Percentiles rank a stretch among this genome's conserved stretches.
Evolutionary conservation across 1,140 invertebrate genomes (phyloP).

Genomic region (Microplitis demolitor): DNA sequence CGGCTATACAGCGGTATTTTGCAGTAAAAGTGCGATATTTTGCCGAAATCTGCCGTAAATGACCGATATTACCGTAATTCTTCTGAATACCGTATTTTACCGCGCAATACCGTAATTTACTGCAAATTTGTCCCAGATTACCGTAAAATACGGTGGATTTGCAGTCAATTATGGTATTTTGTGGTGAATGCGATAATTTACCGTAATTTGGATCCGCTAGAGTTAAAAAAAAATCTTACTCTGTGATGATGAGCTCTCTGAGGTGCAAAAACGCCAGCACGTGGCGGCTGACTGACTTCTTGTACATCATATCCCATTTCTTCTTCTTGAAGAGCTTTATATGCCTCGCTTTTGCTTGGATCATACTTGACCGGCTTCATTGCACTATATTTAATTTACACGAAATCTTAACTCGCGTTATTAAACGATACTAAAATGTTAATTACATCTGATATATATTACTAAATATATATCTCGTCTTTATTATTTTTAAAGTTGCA

Average conservation of each 20-base stretch:
- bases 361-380: constrained; percentile 79
- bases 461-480: neutral
- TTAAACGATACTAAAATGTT: neutral
- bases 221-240: constrained; percentile 35
- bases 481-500: no score
- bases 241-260: constrained; percentile 60
- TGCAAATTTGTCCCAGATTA: no score
- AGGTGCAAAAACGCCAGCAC: constrained; percentile 77
- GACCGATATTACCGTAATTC: no score
- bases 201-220: neutral
- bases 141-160: no score
- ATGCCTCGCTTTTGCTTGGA: constrained; percentile 83
- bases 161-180: no score
- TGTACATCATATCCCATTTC: constrained; percentile 67
- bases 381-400: constrained; percentile 48
- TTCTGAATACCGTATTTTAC: no score
- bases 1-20: no score
- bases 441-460: neutral
- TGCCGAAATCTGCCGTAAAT: no score
- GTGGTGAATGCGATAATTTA: no score
- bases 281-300: constrained; percentile 71
- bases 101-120: no score
- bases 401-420: constrained; percentile 38
- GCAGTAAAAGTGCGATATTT: no score
- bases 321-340: constrained; percentile 80